Base-by-base conservation (phyloP, 2,888 invertebrate genomes). In the Chromoteleia sp. region DNA sequence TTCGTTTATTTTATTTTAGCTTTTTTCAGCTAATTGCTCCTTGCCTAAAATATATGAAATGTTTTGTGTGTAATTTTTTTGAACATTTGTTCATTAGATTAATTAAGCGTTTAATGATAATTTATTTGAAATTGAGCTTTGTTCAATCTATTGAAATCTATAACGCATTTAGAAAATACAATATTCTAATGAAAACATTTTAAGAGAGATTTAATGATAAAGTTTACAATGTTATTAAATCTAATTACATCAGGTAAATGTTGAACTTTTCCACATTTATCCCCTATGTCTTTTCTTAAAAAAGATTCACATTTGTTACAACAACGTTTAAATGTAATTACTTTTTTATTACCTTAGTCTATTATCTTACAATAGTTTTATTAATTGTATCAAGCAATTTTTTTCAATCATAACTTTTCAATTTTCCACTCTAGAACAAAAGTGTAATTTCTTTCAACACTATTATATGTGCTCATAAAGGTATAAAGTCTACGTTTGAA, bases 161-260 rank as follows among this genome's bases (percentile, higher is more conserved):
- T n/a, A n/a, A n/a, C n/a, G n/a, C 25, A 6, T 6, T 25, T 25
- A 6, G 25, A 25, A 25, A 25, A 6, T 39, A 14, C 14, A 39
- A 12, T n/a, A 39, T 39, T 39, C 8, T 39, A 12, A 48, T 48
- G 10, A 10, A 1, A 14, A 21, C 21, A 48, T 48, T 21, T 21
- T 48, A 48, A 48, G 25, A 21, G 10, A 10, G 48, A 48, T 48
- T 48, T 21, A 39, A 39, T 14, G 14, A 39, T 6, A 39, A 39
- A 39, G 39, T 39, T 39, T 2, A n/a, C 2, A 39, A 39, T 12
- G 39, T 39, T 14, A 39, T 39, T 39, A 39, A 39, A 14, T 33
- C 7, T 33, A 33, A 33, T 33, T 33, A 33, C 10, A 33, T 14
- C 10, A 39, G 4, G 12, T 10, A 39, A 8, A 39, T 10, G 6